Evolutionary conservation across 2,113 vertebrate species (phyloP).

Genomic region (Oryzias javanicus): DNA sequence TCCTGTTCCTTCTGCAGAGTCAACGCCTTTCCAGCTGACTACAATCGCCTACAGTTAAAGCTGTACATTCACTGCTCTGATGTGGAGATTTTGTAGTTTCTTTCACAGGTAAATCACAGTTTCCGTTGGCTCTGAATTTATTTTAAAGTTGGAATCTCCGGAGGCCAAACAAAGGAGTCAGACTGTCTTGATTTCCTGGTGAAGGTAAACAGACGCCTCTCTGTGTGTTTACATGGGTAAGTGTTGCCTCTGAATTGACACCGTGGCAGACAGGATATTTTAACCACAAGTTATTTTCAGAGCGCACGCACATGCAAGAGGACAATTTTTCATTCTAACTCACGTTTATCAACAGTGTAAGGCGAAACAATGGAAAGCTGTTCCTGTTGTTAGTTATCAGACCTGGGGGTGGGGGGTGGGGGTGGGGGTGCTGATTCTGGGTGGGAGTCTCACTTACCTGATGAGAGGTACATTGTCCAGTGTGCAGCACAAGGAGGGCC

Average conservation of each 20-base stretch:
- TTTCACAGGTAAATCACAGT: constrained; percentile 22
- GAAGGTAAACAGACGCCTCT: constrained; percentile 42
- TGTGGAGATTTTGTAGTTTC: not conserved
- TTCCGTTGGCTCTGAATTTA: constrained; percentile 14
- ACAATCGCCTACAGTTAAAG: constrained; percentile 21
- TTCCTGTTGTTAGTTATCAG: constrained; percentile 57
- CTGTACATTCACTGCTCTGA: not conserved
- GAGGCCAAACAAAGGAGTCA: constrained; percentile 36
- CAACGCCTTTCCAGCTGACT: constrained; percentile 63
- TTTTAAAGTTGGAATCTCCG: constrained; percentile 43
- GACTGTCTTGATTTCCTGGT: constrained; percentile 50
- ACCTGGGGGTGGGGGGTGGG: constrained; percentile 14
- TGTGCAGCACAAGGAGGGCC: constrained; percentile 75
- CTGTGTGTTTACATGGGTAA: constrained; percentile 47
- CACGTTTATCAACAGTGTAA: constrained; percentile 38
- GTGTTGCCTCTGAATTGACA: constrained; percentile 54
- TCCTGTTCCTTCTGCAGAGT: constrained; percentile 21
- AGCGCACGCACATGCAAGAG: constrained; percentile 20
- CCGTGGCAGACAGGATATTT: constrained; percentile 61
- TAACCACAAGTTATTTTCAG: constrained; percentile 66
- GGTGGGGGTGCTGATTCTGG: not conserved
- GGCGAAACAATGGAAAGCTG: constrained; percentile 52
- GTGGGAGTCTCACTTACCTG: constrained; percentile 62
- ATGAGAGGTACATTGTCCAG: constrained; percentile 78
- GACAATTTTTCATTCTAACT: constrained; percentile 31